These are phyloP conservation scores for Dinoponera quadriceps DNA, from an alignment of 1,140 invertebrate genomes.

Conservation along the genomic window DNA sequence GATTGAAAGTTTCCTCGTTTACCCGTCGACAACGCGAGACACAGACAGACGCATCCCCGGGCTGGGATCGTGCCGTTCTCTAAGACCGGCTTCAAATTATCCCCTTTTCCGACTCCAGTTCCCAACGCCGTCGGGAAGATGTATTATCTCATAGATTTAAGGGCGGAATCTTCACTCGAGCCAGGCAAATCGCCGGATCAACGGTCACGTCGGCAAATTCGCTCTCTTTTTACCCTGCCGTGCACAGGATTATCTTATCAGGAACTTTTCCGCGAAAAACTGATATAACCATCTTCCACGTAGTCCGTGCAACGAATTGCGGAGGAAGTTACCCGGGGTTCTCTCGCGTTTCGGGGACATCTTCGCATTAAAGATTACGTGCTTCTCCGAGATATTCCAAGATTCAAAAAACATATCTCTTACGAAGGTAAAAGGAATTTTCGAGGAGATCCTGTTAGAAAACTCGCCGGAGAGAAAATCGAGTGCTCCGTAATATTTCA, in stretches of 20 bases:
- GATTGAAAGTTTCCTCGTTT: conserved; percentile 68
- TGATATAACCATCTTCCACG: too few species aligned
- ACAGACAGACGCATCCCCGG: background rate
- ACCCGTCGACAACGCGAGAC: conserved; percentile 20
- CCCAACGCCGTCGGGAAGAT: background rate
- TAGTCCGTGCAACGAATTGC: too few species aligned
- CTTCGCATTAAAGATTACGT: too few species aligned
- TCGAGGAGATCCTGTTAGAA: background rate
- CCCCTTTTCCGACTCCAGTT: background rate
- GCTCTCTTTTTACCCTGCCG: background rate
- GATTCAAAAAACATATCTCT: background rate
- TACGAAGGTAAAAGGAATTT: conserved; percentile 20
- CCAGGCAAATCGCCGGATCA: conserved; percentile 21
- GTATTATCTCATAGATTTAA: conserved; percentile 29
- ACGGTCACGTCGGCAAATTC: background rate
- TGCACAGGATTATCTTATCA: background rate
- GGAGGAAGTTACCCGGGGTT: too few species aligned
- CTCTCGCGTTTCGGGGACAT: too few species aligned
- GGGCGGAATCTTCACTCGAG: background rate
- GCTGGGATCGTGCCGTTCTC: background rate
- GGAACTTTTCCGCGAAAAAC: too few species aligned
- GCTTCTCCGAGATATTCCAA: background rate
- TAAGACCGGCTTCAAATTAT: conserved; percentile 18
- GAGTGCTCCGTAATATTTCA: conserved; percentile 37
- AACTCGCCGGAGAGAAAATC: background rate